Evolutionary conservation across 1,140 invertebrate species (phyloP), one percentile per base, ranked within the genome.

Genomic region (Globodera ellingtonae): DNA sequence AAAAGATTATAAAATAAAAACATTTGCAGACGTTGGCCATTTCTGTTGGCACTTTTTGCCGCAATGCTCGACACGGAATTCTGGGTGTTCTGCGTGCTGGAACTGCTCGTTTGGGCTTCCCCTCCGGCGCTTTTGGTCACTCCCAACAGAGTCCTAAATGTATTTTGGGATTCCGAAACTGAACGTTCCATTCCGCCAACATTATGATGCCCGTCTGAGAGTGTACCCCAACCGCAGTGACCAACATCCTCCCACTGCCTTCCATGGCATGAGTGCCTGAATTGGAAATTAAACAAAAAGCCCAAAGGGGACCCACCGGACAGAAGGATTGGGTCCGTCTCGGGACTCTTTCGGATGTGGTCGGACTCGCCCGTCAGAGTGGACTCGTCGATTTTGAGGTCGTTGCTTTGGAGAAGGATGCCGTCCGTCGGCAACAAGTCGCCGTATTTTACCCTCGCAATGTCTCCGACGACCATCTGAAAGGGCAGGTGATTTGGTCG

Each of bases 351-450:
- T 91, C 98, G 98, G 35, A 99, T 96, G 92, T 98, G 96, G 92
- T 99, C 97, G 15, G 96, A 98, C 92, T 99, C 97, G 85, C 97
- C 97, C 84, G 97, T 99, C 85, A 99, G 92, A 84, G 96, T 98
- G 80, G 95, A 98, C 91, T 99, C 97, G 91, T 99, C 97, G 85
- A 97, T 89, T 93, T 98, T 99, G 82, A 99, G 92, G 91, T 99
- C 97, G 92, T 98, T 99, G 90, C 95, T 96, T 92, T 98, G 97
- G 88, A 99, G 94, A 83, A 99, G 92, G 85, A 98, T 92, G 88
- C 97, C 97, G 92, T 99, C 97, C 71, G 97, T 96, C 79, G 97
- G 97, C 90, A 99, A 92, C 85, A 99, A 91, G 91, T 99, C 97
- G 89, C 91, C 88, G 75, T 89, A 89, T 86, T 89, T 89, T 13